A percentile compares a stretch with the other conserved stretches of the same genome.
Evolutionary conservation across 2,797 vertebrate species (phyloP).

Genomic region (Xiphophorus birchmanni): DNA sequence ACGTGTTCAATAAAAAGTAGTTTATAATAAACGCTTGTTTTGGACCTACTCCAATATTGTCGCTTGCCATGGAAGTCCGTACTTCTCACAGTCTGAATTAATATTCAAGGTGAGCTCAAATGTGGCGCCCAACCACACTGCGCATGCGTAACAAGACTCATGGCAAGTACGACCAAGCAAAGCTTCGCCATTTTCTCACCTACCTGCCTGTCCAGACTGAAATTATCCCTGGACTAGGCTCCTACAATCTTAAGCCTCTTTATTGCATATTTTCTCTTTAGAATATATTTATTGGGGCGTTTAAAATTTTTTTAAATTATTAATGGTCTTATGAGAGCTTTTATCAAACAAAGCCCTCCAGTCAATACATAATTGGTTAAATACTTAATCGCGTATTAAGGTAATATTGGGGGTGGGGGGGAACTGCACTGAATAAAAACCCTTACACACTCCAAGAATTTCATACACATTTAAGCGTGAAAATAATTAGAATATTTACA

Average conservation of each 20-base stretch:
- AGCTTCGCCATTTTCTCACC: not conserved
- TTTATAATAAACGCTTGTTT: not conserved
- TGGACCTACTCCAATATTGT: not conserved
- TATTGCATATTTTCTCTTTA: not conserved
- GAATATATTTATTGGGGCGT: not conserved
- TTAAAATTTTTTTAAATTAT: not conserved
- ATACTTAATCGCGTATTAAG: not conserved
- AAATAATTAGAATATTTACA: not conserved
- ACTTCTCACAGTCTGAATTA: not conserved
- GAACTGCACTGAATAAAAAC: not conserved
- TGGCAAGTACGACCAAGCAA: not conserved
- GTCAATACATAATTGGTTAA: not conserved
- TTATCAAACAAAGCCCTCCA: not conserved
- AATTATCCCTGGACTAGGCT: not conserved
- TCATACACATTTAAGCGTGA: not conserved
- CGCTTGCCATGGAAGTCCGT: accelerated
- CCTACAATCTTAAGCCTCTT: not conserved
- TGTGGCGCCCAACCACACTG: not conserved
- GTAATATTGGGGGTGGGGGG: accelerated
- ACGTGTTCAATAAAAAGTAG: not conserved
- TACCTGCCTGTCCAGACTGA: not conserved
- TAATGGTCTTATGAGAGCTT: not conserved
- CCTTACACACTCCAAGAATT: not conserved
- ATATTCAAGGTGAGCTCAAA: not conserved
- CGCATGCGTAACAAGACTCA: slow-evolving; percentile 35